phyloP scores from a whole-genome alignment of 2,888 invertebrate species.

The Psococerastis gibbosa region DNA sequence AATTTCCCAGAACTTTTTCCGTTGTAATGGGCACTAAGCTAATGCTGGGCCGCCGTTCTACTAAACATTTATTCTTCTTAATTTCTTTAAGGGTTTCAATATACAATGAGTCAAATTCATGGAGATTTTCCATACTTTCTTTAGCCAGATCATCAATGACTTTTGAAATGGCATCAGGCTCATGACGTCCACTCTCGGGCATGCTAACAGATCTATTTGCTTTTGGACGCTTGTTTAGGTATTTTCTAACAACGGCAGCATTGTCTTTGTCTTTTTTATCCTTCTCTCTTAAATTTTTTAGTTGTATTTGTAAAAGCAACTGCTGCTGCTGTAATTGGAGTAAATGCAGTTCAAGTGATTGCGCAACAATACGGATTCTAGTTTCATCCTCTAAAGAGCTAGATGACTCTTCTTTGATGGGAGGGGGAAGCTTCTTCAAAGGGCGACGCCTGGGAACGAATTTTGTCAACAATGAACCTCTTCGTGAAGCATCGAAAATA shows the following conservation, averaged over 20 bases:
- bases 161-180: constrained; percentile 1
- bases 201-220: constrained; percentile 2
- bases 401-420: not conserved
- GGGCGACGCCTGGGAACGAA: constrained; percentile 19
- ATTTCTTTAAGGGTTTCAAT: not conserved
- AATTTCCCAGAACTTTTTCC: not conserved
- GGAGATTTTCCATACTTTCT: not conserved
- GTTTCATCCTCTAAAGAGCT: not conserved
- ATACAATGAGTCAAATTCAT: constrained; percentile 5
- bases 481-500: constrained; percentile 1
- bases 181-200: not conserved
- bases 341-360: constrained; percentile 6
- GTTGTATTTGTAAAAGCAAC: constrained; percentile 1
- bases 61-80: not conserved
- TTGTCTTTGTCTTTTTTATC: constrained; percentile 4
- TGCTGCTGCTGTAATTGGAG: constrained; percentile 7
- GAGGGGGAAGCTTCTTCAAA: constrained; percentile 27
- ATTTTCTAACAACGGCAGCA: not conserved
- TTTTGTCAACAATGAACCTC: constrained; percentile 4
- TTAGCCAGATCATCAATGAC: constrained; percentile 1
- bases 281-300: not conserved
- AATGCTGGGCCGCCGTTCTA: constrained; percentile 1
- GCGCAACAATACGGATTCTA: not conserved
- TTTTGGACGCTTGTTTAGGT: constrained; percentile 1
- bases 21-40: not conserved